Percentiles rank a stretch among this genome's conserved stretches.
Conservation (phyloP, 2,888 invertebrate species). For the Rotaria magnacalcarata region DNA sequence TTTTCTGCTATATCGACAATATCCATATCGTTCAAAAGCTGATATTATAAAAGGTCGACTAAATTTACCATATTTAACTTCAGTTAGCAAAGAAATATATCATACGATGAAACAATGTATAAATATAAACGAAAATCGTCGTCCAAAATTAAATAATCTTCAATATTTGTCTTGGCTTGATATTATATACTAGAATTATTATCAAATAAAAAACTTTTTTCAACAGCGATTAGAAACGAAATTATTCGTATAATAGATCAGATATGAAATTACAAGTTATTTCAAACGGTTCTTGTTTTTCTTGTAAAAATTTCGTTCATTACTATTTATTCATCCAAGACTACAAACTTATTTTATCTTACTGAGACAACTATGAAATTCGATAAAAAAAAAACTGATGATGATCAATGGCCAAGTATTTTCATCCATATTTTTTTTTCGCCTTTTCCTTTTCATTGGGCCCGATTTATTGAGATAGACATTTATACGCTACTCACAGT, state of each 20-base stretch:
- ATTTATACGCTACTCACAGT: neutral
- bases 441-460: neutral
- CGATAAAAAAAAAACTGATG: neutral
- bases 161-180: conserved; percentile 19
- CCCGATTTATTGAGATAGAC: neutral
- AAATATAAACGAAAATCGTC: conserved; percentile 11
- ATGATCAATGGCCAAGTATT: neutral
- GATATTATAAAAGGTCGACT: conserved; percentile 17
- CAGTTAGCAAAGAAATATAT: neutral
- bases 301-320: neutral
- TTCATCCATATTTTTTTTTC: neutral
- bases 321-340: neutral
- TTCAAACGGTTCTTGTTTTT: neutral
- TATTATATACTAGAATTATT: neutral
- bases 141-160: conserved; percentile 21
- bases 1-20: conserved; percentile 11
- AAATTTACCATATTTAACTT: neutral
- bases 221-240: neutral
- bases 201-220: neutral
- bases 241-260: neutral
- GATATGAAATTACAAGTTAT: neutral
- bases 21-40: conserved; percentile 26
- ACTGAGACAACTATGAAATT: neutral
- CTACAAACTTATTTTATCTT: neutral
- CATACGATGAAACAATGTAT: conserved; percentile 23